phyloP scores from a whole-genome alignment of 2,888 invertebrate species.

The Cosmia trapezina region DNA sequence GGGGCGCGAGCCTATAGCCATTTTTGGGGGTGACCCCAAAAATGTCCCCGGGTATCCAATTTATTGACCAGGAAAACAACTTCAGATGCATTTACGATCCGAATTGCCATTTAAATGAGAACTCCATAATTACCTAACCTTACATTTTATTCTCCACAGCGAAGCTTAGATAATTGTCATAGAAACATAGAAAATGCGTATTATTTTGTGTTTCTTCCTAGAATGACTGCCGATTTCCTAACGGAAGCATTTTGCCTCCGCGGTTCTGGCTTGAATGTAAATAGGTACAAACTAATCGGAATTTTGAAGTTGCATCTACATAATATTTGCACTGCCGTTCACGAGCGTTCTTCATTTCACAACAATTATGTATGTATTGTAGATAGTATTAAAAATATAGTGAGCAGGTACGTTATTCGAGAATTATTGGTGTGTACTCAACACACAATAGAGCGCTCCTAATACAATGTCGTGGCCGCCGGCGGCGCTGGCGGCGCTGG shows the following conservation, averaged over 20 bases:
- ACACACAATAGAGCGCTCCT: slow-evolving; percentile 66
- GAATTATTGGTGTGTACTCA: slow-evolving; percentile 61
- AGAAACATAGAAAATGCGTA: slow-evolving; percentile 2
- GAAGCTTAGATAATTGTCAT: not conserved
- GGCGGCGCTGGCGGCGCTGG: slow-evolving; percentile 30
- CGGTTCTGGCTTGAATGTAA: not conserved
- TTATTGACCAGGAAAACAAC: not conserved
- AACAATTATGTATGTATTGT: slow-evolving; percentile 16
- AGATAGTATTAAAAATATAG: slow-evolving; percentile 27
- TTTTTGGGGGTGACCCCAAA: not conserved
- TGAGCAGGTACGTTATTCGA: slow-evolving; percentile 44
- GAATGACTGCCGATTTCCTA: slow-evolving; percentile 3
- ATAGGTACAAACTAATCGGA: slow-evolving; percentile 11
- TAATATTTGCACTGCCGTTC: slow-evolving; percentile 10
- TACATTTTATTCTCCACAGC: no score
- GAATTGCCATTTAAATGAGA: not conserved
- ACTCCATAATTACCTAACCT: not conserved
- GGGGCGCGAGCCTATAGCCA: not conserved
- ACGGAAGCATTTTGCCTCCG: slow-evolving; percentile 1
- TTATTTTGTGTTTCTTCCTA: not conserved
- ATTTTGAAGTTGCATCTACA: not conserved
- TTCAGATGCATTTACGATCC: not conserved
- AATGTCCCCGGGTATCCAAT: not conserved
- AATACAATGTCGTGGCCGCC: slow-evolving; percentile 68
- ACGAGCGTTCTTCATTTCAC: not conserved